Percentiles rank a stretch among this genome's conserved stretches.
These are phyloP conservation scores for Cyrtonyx montezumae DNA, from an alignment of 2,113 vertebrate genomes.

Conservation along the genomic window DNA sequence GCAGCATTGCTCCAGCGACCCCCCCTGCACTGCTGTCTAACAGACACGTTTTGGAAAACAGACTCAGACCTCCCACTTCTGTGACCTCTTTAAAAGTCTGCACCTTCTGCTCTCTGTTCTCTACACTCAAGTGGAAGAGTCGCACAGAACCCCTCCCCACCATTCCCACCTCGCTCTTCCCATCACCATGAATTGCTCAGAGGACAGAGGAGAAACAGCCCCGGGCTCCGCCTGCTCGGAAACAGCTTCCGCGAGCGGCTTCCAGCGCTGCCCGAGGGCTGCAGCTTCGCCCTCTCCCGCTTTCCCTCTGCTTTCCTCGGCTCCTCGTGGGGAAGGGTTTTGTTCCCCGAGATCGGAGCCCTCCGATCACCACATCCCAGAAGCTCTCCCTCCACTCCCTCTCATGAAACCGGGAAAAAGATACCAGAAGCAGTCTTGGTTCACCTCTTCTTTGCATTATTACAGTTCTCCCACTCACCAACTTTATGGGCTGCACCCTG, in stretches of 20 bases:
- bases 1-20: conserved; percentile 10
- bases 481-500: background rate
- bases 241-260: background rate
- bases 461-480: background rate
- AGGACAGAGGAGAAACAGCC: background rate
- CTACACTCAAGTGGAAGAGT: conserved; percentile 5
- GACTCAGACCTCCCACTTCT: conserved; percentile 52
- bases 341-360: background rate
- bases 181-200: background rate
- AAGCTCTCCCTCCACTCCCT: background rate
- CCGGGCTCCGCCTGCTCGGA: background rate
- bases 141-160: background rate
- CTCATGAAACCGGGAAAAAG: background rate
- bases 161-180: background rate
- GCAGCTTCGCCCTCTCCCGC: background rate
- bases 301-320: background rate
- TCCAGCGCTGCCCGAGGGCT: background rate
- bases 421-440: background rate
- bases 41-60: conserved; percentile 7
- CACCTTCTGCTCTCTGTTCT: conserved; percentile 52
- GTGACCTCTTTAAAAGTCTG: background rate
- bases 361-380: background rate
- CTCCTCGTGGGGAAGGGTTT: background rate
- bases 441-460: background rate
- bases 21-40: conserved; percentile 25